Evolutionary conservation across 2,113 vertebrate genomes (phyloP).

Genomic region (Gambusia affinis): DNA sequence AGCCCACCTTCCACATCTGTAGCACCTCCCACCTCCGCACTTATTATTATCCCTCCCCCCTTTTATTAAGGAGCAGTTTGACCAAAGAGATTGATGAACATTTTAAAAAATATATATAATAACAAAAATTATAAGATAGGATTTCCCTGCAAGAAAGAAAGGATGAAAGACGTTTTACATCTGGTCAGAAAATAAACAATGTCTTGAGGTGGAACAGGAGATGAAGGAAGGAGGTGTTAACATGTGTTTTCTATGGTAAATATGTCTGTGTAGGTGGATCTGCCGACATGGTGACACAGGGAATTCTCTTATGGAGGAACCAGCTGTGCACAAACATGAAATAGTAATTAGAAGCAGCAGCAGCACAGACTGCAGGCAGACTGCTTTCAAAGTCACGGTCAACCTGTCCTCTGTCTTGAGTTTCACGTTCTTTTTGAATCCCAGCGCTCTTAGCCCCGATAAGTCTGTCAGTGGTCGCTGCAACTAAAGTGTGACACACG

Average conservation of each 20-base stretch:
- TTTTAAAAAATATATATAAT: background rate
- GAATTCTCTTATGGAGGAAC: slow-evolving; percentile 77
- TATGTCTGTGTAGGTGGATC: slow-evolving; percentile 69
- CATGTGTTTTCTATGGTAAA: slow-evolving; percentile 68
- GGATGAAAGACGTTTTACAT: background rate
- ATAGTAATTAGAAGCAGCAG: slow-evolving; percentile 69
- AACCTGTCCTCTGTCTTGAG: slow-evolving; percentile 39
- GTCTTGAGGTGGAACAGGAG: slow-evolving; percentile 39
- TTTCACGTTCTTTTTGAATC: slow-evolving; percentile 42
- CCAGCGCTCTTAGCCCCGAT: background rate
- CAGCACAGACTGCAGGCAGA: slow-evolving; percentile 34
- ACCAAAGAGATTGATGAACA: background rate
- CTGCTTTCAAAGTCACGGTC: slow-evolving; percentile 49
- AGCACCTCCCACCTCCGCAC: slow-evolving; percentile 8
- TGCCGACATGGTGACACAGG: slow-evolving; percentile 66
- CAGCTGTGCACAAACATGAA: slow-evolving; percentile 79
- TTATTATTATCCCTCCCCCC: background rate
- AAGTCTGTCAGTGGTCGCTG: slow-evolving; percentile 4
- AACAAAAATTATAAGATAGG: background rate
- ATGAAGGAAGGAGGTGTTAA: slow-evolving; percentile 64
- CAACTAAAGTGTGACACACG: background rate
- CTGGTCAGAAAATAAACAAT: slow-evolving; percentile 18
- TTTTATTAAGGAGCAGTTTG: slow-evolving; percentile 4
- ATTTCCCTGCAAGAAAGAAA: background rate
- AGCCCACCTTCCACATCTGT: slow-evolving; percentile 72